Percentiles rank a stretch among this genome's conserved stretches.
Conservation (phyloP, 2,888 invertebrate species). For the Petrolisthes manimaculis region DNA sequence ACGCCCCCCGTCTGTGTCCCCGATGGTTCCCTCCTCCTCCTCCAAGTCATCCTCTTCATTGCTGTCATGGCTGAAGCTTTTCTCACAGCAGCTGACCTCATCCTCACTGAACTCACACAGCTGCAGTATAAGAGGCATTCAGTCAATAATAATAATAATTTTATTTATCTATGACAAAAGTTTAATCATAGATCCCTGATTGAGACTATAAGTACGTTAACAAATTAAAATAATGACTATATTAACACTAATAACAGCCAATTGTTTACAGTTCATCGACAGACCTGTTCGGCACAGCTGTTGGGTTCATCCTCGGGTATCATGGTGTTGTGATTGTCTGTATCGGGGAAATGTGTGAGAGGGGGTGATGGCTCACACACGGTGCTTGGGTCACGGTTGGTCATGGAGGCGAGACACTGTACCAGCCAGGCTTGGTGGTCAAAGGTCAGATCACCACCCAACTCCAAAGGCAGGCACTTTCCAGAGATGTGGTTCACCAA, state of each 20-base stretch:
- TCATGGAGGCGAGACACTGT: constrained; percentile 84
- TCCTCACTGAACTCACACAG: constrained; percentile 59
- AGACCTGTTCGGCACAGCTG: constrained; percentile 42
- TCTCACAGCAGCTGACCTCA: constrained; percentile 47
- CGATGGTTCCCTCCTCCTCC: constrained; percentile 26
- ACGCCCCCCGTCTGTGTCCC: constrained; percentile 28
- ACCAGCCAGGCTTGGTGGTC: constrained; percentile 92
- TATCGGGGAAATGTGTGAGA: constrained; percentile 46
- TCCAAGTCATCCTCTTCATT: constrained; percentile 53
- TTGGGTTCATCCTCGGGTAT: constrained; percentile 50
- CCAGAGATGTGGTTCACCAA: constrained; percentile 89
- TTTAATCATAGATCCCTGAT: background rate
- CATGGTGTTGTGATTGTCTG: constrained; percentile 38
- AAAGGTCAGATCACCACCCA: constrained; percentile 88
- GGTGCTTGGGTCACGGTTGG: constrained; percentile 78
- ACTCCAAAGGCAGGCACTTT: constrained; percentile 86
- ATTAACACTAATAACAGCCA: no score
- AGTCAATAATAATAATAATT: background rate
- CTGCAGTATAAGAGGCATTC: constrained; percentile 2
- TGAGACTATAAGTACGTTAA: background rate
- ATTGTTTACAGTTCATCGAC: background rate
- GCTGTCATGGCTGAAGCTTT: constrained; percentile 56
- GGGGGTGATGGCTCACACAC: constrained; percentile 68
- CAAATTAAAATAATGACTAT: background rate
- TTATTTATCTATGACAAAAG: background rate